Percentiles rank a stretch among this genome's conserved stretches.
These are phyloP conservation scores for Acleris cristana DNA, from an alignment of 2,888 invertebrate genomes.

Conservation along the genomic window DNA sequence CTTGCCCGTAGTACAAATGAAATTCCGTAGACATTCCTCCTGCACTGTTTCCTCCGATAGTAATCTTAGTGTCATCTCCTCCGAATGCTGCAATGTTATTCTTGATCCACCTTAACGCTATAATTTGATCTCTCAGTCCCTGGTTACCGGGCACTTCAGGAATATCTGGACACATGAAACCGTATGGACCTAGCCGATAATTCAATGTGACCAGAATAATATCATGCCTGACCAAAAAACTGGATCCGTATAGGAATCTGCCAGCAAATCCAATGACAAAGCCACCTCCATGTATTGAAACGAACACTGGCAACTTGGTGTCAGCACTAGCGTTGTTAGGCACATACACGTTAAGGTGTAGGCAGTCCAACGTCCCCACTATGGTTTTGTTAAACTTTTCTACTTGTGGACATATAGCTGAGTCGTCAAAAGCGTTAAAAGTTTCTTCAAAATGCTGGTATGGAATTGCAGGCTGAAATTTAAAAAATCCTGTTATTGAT, in stretches of 20 bases:
- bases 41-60: conserved; percentile 36
- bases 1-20: conserved; percentile 14
- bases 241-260: conserved; percentile 51
- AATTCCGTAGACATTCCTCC: conserved; percentile 21
- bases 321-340: conserved; percentile 55
- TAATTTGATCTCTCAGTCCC: conserved; percentile 38
- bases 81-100: conserved; percentile 37
- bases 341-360: conserved; percentile 85
- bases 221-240: conserved; percentile 54
- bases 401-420: conserved; percentile 56
- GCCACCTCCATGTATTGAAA: conserved; percentile 70
- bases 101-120: conserved; percentile 35
- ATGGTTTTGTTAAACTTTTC: conserved; percentile 43
- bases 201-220: conserved; percentile 53
- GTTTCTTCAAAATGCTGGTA: conserved; percentile 47
- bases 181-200: conserved; percentile 35
- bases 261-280: conserved; percentile 58
- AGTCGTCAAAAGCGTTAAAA: conserved; percentile 54
- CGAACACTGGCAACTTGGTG: conserved; percentile 56
- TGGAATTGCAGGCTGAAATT: conserved; percentile 50
- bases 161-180: conserved; percentile 34
- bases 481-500: neutral
- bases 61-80: conserved; percentile 33
- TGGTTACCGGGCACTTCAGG: conserved; percentile 37
- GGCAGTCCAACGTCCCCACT: conserved; percentile 77